Percentiles rank a stretch among this genome's conserved stretches.
These are phyloP conservation scores for Spodoptera exigua DNA, from an alignment of 2,888 invertebrate species.

Conservation along the genomic window DNA sequence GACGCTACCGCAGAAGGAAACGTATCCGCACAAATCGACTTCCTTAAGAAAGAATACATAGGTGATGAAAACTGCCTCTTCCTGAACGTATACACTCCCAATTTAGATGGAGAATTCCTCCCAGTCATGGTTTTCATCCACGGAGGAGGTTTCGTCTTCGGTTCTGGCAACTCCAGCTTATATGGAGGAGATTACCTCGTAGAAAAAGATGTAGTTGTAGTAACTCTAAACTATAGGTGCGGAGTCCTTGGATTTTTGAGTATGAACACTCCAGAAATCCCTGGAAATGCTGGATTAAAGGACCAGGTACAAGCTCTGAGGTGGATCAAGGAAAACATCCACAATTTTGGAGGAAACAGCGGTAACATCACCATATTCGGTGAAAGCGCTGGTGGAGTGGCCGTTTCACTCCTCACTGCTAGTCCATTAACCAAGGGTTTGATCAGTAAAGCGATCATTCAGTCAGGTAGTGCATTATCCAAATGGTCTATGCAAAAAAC, in stretches of 20 bases:
- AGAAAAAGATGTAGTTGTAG: conserved; percentile 89
- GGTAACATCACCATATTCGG: conserved; percentile 83
- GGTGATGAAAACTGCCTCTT: conserved; percentile 92
- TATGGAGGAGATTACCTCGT: conserved; percentile 88
- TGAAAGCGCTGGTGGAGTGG: conserved; percentile 76
- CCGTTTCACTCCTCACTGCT: conserved; percentile 74
- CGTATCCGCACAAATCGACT: conserved; percentile 89
- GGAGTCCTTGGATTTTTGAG: conserved; percentile 82
- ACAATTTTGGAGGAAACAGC: conserved; percentile 81
- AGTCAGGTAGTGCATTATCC: conserved; percentile 76
- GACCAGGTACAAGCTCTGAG: conserved; percentile 79
- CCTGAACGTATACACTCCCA: conserved; percentile 91
- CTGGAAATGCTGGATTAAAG: conserved; percentile 84
- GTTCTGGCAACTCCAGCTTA: conserved; percentile 84
- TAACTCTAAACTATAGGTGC: conserved; percentile 88
- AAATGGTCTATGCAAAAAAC: conserved; percentile 70
- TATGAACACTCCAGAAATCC: conserved; percentile 82
- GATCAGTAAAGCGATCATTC: conserved; percentile 79
- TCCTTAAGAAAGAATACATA: conserved; percentile 74
- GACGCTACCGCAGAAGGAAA: conserved; percentile 90
- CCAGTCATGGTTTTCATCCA: conserved; percentile 90
- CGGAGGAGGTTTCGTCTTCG: conserved; percentile 87
- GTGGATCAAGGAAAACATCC: conserved; percentile 83
- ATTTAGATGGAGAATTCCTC: conserved; percentile 82
- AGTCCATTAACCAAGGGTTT: conserved; percentile 77